These are phyloP conservation scores for Sabellastarte sp. DNA, from an alignment of 2,888 invertebrate genomes.

Conservation along the genomic window DNA sequence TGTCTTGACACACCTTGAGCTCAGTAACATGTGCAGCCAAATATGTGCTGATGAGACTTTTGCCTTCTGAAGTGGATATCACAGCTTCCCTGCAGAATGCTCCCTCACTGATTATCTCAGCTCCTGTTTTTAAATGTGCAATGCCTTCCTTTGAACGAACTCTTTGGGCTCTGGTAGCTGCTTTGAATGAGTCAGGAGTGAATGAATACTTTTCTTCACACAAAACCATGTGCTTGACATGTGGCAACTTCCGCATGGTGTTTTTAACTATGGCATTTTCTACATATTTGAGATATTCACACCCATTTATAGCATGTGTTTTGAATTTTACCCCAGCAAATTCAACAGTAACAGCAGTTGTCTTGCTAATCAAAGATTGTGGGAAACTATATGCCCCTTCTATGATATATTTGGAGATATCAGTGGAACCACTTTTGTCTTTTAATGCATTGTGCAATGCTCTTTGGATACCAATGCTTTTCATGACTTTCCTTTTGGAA, in stretches of 20 bases:
- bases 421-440: too few relatives aligned
- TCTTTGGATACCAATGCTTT: background rate
- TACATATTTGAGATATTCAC: constrained; percentile 21
- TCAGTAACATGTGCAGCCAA: background rate
- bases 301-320: too few relatives aligned
- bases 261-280: constrained; percentile 15
- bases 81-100: background rate
- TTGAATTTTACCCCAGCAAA: background rate
- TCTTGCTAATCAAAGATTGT: background rate
- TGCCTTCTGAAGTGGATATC: background rate
- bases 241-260: constrained; percentile 7
- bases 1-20: background rate
- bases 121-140: constrained; percentile 6
- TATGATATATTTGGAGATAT: too few relatives aligned
- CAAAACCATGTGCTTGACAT: constrained; percentile 13
- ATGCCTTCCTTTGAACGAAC: background rate
- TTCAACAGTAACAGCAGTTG: background rate
- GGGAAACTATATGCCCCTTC: background rate
- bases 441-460: too few relatives aligned
- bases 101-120: constrained; percentile 3
- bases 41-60: constrained; percentile 5
- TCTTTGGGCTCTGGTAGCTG: constrained; percentile 7
- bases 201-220: constrained; percentile 28
- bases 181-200: constrained; percentile 24
- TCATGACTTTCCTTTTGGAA: background rate